Conservation (phyloP, 2,888 invertebrate genomes). For the Leptopilina syphax region DNA sequence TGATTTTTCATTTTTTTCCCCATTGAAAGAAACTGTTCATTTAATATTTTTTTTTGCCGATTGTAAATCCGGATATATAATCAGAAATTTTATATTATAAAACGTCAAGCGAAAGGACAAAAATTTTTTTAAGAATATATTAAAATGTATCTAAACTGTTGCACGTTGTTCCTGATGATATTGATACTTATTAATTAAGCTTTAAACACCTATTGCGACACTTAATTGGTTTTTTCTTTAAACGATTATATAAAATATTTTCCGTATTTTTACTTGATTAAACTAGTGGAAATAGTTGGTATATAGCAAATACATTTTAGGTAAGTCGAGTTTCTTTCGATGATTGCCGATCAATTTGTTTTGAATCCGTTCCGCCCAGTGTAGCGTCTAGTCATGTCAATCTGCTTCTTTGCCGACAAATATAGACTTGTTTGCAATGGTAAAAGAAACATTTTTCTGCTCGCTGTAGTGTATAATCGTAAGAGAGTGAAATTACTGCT, state of each 20-base stretch:
- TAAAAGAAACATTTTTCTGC: constrained; percentile 4
- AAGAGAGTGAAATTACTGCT: constrained; percentile 1
- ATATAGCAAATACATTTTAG: constrained; percentile 6
- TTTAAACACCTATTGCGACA: not conserved
- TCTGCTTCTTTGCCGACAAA: constrained; percentile 9
- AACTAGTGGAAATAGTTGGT: not conserved
- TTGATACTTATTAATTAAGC: not conserved
- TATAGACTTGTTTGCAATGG: constrained; percentile 9
- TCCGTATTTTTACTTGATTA: not conserved
- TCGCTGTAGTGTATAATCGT: constrained; percentile 4
- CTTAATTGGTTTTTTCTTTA: not conserved
- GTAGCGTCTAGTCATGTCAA: constrained; percentile 10
- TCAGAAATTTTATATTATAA: too few species aligned
- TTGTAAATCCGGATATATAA: too few species aligned
- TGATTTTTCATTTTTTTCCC: too few species aligned
- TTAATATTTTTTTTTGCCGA: too few species aligned
- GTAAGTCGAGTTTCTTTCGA: constrained; percentile 28
- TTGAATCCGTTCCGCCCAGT: constrained; percentile 21
- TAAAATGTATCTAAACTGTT: too few species aligned
- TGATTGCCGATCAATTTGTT: constrained; percentile 30
- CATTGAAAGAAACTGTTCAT: too few species aligned
- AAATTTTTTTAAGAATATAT: too few species aligned
- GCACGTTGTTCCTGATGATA: too few species aligned
- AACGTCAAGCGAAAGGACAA: too few species aligned
- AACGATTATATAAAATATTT: not conserved